Conservation (phyloP, 1,140 invertebrate genomes). For the Bursaphelenchus mucronatus region DNA sequence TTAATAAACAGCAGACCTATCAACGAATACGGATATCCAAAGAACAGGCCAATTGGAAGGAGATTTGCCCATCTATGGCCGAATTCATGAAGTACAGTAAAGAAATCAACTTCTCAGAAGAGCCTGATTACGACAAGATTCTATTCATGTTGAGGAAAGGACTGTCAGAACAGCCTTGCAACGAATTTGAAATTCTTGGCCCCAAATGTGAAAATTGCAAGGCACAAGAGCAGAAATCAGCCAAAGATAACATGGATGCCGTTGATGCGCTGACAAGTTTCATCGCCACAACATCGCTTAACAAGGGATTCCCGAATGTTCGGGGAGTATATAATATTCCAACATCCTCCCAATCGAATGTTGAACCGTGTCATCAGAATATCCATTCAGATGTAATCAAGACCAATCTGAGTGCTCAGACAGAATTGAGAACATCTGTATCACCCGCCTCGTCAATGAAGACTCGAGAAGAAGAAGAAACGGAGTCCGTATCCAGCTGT, state of each 20-base stretch:
- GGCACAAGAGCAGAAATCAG: neutral
- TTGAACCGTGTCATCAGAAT: constrained; percentile 6
- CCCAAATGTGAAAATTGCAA: constrained; percentile 14
- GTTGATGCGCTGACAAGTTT: too few species aligned
- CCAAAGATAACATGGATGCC: neutral
- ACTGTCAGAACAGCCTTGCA: constrained; percentile 11
- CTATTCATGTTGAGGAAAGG: constrained; percentile 7
- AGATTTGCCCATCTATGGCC: constrained; percentile 49
- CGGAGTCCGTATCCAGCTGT: constrained; percentile 21
- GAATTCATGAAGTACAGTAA: constrained; percentile 43
- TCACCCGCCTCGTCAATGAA: constrained; percentile 6
- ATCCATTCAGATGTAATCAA: neutral
- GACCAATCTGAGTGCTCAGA: constrained; percentile 11
- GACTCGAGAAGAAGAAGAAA: constrained; percentile 13
- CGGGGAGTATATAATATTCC: neutral
- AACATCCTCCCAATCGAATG: constrained; percentile 10
- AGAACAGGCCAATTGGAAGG: constrained; percentile 42
- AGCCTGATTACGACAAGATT: constrained; percentile 22
- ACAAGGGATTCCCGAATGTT: neutral
- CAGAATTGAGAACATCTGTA: neutral
- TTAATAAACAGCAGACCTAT: constrained; percentile 43
- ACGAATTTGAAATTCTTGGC: constrained; percentile 1
- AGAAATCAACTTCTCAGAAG: constrained; percentile 40
- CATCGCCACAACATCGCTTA: neutral
- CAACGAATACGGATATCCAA: constrained; percentile 35